These are phyloP conservation scores for Hozukius guyotensis DNA, from an alignment of 2,797 vertebrate genomes.

Conservation along the genomic window DNA sequence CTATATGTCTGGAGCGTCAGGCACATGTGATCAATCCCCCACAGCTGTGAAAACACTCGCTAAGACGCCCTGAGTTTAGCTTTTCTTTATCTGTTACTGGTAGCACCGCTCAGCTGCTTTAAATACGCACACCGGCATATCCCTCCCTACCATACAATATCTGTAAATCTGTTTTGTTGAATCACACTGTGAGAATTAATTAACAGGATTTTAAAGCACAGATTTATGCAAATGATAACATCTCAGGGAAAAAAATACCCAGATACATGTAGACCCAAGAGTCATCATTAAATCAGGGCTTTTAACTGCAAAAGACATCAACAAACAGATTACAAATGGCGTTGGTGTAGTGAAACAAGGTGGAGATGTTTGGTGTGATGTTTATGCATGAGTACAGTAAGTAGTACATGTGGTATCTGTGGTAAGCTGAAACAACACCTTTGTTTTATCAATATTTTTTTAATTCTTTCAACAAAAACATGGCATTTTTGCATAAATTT, in stretches of 20 bases:
- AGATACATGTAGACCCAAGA: conserved; percentile 26
- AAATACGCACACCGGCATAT: conserved; percentile 14
- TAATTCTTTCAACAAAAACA: neutral
- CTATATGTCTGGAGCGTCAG: neutral
- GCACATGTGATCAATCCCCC: conserved; percentile 12
- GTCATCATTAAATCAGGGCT: conserved; percentile 49
- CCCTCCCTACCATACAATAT: neutral
- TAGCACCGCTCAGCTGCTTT: neutral
- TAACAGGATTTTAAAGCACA: conserved; percentile 14
- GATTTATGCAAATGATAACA: conserved; percentile 50
- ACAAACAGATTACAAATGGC: conserved; percentile 27
- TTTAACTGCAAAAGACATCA: conserved; percentile 38
- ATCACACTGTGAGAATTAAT: conserved; percentile 34
- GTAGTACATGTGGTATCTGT: neutral
- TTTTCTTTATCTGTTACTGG: conserved; percentile 15
- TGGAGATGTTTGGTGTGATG: conserved; percentile 6
- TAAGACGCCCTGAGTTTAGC: neutral
- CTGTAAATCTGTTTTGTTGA: conserved; percentile 21
- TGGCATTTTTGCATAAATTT: neutral
- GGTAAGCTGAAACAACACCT: neutral
- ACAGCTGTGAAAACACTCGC: conserved; percentile 53
- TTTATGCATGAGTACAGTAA: conserved; percentile 42
- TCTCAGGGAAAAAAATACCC: conserved; percentile 8
- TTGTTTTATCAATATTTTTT: neutral
- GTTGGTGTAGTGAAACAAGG: conserved; percentile 1